Base-by-base conservation (phyloP, 2,888 invertebrate genomes). In the Ethmia dodecea region DNA sequence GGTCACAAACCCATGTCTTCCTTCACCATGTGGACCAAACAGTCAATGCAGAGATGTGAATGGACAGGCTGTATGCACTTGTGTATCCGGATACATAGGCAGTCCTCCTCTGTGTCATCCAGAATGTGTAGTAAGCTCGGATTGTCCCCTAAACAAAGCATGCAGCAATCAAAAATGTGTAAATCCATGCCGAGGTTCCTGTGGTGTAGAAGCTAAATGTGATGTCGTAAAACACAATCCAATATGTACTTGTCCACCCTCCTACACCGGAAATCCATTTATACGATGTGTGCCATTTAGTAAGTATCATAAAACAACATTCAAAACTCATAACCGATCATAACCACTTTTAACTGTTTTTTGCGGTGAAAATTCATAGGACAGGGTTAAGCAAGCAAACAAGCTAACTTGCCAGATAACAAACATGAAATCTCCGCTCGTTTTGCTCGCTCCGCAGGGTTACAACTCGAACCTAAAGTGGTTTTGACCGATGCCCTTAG, bases 1-100 rank as follows among this genome's bases (percentile, higher is more conserved):
- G 27, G 48, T 67, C 35, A 78, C 69, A 31, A 88, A 93, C 60
- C 92, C 92, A 9, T 94, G 94, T 60, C 67, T 87, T 38, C 92
- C 92, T 24, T 89, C 90, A 8, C 94, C 94, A 3, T 94, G 94
- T 65, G 94, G 94, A 14, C 91, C 91, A 5, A 92, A 93, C 64
- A 92, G 93, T 43, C 90, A 92, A 68, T 93, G 92, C 54, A 78
- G 88, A 53, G 88, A 88, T 65, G 62, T 89, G 3, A 90, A 90
- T 47, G 89, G 89, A 24, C 91, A 91, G 64, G 91, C 91, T 11
- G 90, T 92, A 14, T 95, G 94, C 60, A 90, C 92, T 9, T 95
- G 94, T 62, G 76, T 91, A 38, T 84, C 88, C 16, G 88, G 91
- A 44, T 92, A 91, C 58, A 83, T 86, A 38, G 94, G 94, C 36